A percentile compares a stretch with the other conserved stretches of the same genome.
phyloP scores from a whole-genome alignment of 2,888 invertebrate genomes.

The Drosophila tripunctata region DNA sequence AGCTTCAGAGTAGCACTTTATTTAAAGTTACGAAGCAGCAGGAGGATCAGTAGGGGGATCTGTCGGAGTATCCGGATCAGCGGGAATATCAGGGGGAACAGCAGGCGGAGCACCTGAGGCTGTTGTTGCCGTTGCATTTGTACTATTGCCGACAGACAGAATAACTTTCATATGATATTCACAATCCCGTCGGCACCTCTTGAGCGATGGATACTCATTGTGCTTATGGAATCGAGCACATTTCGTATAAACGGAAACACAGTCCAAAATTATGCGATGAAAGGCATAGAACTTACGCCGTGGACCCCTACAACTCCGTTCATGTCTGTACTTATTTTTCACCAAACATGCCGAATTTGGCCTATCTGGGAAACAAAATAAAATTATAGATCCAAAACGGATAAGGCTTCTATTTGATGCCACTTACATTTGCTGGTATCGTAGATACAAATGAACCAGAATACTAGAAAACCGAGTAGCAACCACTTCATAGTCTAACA shows the following conservation, averaged over 20 bases:
- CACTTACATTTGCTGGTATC: conserved; percentile 21
- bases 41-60: no score
- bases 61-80: no score
- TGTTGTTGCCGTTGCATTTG: background rate
- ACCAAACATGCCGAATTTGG: conserved; percentile 37
- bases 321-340: conserved; percentile 37
- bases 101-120: background rate
- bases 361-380: background rate
- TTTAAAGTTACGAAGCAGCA: no score
- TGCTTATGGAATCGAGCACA: conserved; percentile 3
- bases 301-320: conserved; percentile 15
- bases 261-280: conserved; percentile 47
- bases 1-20: no score
- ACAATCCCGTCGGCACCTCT: conserved; percentile 27
- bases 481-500: conserved; percentile 30
- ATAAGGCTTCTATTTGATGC: background rate
- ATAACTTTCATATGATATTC: conserved; percentile 26
- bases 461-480: background rate
- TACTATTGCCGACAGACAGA: background rate
- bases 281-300: conserved; percentile 44
- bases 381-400: no score
- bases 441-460: conserved; percentile 20
- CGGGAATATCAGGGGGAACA: no score
- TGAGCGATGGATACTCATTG: conserved; percentile 35
- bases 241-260: conserved; percentile 35